Percentiles rank a stretch among this genome's conserved stretches.
phyloP scores from a whole-genome alignment of 1,140 invertebrate species.

The Drosophila oshimai region DNA sequence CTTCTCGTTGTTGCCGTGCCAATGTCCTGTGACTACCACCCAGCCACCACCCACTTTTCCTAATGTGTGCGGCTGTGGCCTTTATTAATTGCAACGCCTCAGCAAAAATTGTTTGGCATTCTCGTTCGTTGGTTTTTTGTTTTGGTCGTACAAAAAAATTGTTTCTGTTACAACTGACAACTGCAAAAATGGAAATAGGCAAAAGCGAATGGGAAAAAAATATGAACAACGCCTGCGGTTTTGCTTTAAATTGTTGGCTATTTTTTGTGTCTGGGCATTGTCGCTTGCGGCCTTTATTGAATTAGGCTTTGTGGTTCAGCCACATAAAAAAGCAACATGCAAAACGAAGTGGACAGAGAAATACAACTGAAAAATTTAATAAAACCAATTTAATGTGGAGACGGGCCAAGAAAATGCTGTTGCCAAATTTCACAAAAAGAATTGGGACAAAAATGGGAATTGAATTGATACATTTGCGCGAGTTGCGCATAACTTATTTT shows the following conservation, averaged over 20 bases:
- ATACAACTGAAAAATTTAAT: neutral
- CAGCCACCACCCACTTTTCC: neutral
- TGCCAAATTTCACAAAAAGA: constrained; percentile 20
- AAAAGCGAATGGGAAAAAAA: constrained; percentile 14
- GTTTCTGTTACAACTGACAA: constrained; percentile 47
- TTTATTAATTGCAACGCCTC: constrained; percentile 79
- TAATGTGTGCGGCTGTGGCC: constrained; percentile 44
- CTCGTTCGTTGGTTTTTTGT: constrained; percentile 51
- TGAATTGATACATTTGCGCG: neutral
- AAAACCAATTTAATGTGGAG: constrained; percentile 13
- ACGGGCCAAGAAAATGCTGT: neutral
- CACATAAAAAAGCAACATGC: neutral
- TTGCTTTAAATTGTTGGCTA: constrained; percentile 70
- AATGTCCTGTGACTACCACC: constrained; percentile 50
- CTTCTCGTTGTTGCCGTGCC: constrained; percentile 48
- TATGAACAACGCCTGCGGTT: constrained; percentile 58
- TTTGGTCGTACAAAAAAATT: constrained; percentile 31
- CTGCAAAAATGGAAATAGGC: constrained; percentile 47
- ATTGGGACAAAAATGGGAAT: neutral
- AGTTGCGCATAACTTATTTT: neutral
- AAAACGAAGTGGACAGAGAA: neutral
- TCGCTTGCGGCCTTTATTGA: constrained; percentile 52
- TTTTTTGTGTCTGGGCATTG: constrained; percentile 40
- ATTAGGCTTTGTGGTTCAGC: constrained; percentile 52
- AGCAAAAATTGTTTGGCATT: constrained; percentile 68